Evolutionary conservation across 2,113 vertebrate species (phyloP).

Genomic region (Axis porcinus): DNA sequence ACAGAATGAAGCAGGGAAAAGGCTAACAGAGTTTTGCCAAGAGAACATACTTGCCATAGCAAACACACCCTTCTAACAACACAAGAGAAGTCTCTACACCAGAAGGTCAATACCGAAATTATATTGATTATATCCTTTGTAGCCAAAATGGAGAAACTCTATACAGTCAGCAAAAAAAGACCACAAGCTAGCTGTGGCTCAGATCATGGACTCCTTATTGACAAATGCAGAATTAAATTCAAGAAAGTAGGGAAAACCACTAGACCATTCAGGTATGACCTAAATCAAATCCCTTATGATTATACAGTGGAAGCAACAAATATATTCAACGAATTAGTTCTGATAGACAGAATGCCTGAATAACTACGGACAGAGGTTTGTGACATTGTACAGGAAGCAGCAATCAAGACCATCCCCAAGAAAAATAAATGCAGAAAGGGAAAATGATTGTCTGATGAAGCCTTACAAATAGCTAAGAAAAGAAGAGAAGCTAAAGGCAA

Average conservation of each 20-base stretch:
- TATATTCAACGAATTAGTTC: background rate
- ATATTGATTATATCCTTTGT: background rate
- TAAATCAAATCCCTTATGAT: background rate
- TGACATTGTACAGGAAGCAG: background rate
- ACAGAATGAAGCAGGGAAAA: background rate
- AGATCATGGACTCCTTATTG: background rate
- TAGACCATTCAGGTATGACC: background rate
- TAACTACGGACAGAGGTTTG: accelerated
- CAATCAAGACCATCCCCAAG: background rate
- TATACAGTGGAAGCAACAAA: background rate
- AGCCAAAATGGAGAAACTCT: background rate
- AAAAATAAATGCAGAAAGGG: background rate
- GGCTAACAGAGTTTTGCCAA: background rate
- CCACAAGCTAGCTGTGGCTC: background rate
- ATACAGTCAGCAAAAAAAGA: background rate
- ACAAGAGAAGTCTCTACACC: background rate
- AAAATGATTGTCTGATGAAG: background rate
- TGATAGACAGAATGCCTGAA: background rate
- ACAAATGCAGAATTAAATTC: background rate
- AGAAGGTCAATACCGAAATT: background rate
- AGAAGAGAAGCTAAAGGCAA: background rate
- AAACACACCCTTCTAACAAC: background rate
- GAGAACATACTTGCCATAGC: background rate
- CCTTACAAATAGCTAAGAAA: background rate
- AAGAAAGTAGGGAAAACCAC: background rate